These are phyloP conservation scores for Papilio dardanus DNA, from an alignment of 1,140 invertebrate genomes.

Conservation along the genomic window DNA sequence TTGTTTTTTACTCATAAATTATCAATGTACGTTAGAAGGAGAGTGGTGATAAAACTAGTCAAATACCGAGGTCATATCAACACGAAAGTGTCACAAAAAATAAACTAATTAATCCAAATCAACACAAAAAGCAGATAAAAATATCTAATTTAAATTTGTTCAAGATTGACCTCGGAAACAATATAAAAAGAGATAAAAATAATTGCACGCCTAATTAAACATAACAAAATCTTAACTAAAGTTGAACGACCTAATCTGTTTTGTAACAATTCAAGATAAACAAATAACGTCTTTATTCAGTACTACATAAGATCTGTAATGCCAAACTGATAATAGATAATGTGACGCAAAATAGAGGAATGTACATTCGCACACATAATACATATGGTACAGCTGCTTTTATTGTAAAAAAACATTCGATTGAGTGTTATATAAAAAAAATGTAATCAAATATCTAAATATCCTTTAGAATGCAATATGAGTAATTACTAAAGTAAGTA, in stretches of 20 bases:
- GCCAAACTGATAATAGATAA: neutral
- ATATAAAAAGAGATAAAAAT: neutral
- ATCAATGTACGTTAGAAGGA: no score
- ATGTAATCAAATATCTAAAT: no score
- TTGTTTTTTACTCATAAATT: no score
- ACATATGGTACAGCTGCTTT: neutral
- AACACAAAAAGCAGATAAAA: conserved; percentile 5
- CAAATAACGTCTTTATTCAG: neutral
- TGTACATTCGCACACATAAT: neutral
- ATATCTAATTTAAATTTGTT: conserved; percentile 6
- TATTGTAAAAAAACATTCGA: no score
- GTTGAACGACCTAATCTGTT: conserved; percentile 19
- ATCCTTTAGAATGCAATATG: no score
- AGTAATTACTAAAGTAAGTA: no score
- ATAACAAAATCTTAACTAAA: neutral
- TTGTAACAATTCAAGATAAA: conserved; percentile 1
- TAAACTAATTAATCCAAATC: neutral
- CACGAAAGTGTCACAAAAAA: neutral
- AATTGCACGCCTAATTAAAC: neutral
- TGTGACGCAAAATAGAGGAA: neutral
- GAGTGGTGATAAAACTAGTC: no score
- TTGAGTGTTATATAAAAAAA: neutral
- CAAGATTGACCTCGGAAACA: conserved; percentile 9
- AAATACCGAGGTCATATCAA: neutral
- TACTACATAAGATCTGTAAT: neutral